Conservation (phyloP, 2,113 vertebrate species). For the Tiliqua scincoides region DNA sequence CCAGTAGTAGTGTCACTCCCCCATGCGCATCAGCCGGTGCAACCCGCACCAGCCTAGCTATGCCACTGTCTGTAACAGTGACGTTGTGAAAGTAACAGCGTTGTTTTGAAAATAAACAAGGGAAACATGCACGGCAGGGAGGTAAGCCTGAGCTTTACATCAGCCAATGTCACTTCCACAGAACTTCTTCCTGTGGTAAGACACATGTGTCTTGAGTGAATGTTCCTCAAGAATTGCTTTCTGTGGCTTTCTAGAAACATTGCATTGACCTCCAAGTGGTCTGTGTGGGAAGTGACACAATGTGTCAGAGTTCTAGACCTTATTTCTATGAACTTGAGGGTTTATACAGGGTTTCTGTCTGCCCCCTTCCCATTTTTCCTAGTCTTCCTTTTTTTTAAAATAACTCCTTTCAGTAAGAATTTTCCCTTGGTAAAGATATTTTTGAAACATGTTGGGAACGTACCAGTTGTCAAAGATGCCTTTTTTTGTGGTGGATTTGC, state of each 20-base stretch:
- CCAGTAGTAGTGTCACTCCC: no score
- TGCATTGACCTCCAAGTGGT: not conserved
- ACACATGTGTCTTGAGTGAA: not conserved
- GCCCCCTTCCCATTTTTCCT: no score
- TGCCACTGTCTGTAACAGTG: no score
- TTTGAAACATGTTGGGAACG: no score
- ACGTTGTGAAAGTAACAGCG: not conserved
- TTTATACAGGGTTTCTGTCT: no score
- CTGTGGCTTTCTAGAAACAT: not conserved
- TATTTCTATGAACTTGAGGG: not conserved
- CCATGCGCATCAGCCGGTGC: no score
- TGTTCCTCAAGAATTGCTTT: not conserved
- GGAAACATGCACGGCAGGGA: not conserved
- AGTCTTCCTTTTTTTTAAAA: no score
- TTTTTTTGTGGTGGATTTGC: no score
- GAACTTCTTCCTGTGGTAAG: not conserved
- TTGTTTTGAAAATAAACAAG: constrained; percentile 12
- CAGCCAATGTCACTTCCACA: not conserved
- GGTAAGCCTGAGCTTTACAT: not conserved
- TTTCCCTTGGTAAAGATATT: no score
- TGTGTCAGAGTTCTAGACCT: not conserved
- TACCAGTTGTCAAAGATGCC: no score
- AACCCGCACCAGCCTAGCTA: no score
- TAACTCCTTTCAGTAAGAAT: no score
- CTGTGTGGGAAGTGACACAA: rapidly evolving